Evolutionary conservation across 2,797 vertebrate species (phyloP).

Genomic region (Danio kyathit): DNA sequence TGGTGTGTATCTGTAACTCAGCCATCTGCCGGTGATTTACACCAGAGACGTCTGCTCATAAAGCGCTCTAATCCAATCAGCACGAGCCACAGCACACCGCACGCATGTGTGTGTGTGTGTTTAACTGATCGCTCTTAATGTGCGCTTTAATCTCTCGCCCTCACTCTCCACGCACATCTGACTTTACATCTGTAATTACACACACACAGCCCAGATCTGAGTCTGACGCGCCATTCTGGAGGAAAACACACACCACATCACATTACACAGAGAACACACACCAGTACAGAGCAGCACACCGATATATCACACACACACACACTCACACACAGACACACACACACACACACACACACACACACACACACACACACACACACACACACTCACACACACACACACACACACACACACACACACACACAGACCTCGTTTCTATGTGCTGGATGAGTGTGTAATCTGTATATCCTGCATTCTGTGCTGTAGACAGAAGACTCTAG

Average conservation of each 20-base stretch:
- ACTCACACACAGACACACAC: too few relatives aligned
- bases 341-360: too few relatives aligned
- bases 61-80: slow-evolving; percentile 42
- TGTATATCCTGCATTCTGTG: too few relatives aligned
- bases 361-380: too few relatives aligned
- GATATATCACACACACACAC: too few relatives aligned
- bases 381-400: too few relatives aligned
- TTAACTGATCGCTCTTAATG: slow-evolving; percentile 29
- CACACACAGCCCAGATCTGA: slow-evolving; percentile 28
- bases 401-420: too few relatives aligned
- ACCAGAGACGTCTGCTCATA: slow-evolving; percentile 43
- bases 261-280: neutral
- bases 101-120: neutral
- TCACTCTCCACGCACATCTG: slow-evolving; percentile 47
- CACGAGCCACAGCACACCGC: slow-evolving; percentile 23
- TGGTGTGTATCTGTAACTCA: slow-evolving; percentile 22
- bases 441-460: too few relatives aligned
- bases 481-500: too few relatives aligned
- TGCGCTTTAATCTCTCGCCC: slow-evolving; percentile 50
- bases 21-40: slow-evolving; percentile 42
- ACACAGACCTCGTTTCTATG: too few relatives aligned
- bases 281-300: too few relatives aligned
- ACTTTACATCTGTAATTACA: slow-evolving; percentile 60
- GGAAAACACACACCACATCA: neutral
- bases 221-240: neutral